Conservation (phyloP, 2,888 invertebrate species). For the Lithophane semibrunnea region DNA sequence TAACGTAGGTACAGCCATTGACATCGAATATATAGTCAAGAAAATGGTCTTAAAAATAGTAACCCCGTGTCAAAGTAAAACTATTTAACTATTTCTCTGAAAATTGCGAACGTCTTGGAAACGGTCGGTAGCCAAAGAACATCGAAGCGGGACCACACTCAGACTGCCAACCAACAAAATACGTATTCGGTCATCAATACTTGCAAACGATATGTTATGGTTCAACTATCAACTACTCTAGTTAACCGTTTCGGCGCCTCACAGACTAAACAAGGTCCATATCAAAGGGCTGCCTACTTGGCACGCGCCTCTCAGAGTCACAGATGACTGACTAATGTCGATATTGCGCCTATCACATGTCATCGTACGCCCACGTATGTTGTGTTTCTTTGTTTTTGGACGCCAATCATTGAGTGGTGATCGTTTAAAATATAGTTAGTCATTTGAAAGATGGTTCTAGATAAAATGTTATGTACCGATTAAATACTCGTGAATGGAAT, state of each 20-base stretch:
- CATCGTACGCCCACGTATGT: conserved; percentile 51
- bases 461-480: background rate
- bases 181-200: conserved; percentile 35
- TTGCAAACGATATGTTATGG: conserved; percentile 21
- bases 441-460: conserved; percentile 8
- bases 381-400: conserved; percentile 39
- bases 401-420: conserved; percentile 36
- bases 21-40: no score
- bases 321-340: conserved; percentile 56
- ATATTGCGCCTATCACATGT: conserved; percentile 50
- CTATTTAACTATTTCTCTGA: background rate
- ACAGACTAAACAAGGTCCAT: conserved; percentile 54
- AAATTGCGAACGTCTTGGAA: background rate
- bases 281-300: conserved; percentile 48
- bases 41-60: no score
- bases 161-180: conserved; percentile 8
- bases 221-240: conserved; percentile 14
- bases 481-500: background rate
- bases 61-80: background rate
- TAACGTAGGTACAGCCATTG: background rate
- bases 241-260: conserved; percentile 32
- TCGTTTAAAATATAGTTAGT: conserved; percentile 13
- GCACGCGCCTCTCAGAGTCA: conserved; percentile 29
- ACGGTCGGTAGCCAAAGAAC: background rate
- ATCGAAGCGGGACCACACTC: background rate